phyloP scores from a whole-genome alignment of 2,888 invertebrate genomes.

The Erannis defoliaria region DNA sequence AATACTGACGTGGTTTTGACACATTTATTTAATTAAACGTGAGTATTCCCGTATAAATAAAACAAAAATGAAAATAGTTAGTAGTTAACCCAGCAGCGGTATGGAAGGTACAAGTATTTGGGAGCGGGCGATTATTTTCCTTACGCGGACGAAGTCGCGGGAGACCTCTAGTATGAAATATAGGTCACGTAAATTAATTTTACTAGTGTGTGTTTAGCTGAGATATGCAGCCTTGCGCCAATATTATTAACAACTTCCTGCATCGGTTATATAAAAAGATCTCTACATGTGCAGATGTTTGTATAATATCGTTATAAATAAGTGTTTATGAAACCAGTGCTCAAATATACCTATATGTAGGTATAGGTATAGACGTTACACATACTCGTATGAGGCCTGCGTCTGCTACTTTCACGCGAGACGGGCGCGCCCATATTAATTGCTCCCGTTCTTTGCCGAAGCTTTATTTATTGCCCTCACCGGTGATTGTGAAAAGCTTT shows the following conservation, averaged over 20 bases:
- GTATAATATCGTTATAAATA: conserved; percentile 38
- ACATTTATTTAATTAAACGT: too few relatives aligned
- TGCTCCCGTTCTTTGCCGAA: conserved; percentile 85
- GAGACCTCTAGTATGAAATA: too few relatives aligned
- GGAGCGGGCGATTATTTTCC: too few relatives aligned
- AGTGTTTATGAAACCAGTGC: conserved; percentile 38
- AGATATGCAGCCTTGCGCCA: conserved; percentile 18
- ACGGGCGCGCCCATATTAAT: conserved; percentile 85
- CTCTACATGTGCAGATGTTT: conserved; percentile 30
- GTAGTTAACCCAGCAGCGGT: too few relatives aligned
- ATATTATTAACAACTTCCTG: conserved; percentile 33
- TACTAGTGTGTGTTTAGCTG: conserved; percentile 1
- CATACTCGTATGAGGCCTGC: conserved; percentile 64
- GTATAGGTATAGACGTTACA: conserved; percentile 57
- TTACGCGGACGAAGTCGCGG: too few relatives aligned
- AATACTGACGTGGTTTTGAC: too few relatives aligned
- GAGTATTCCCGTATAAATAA: too few relatives aligned
- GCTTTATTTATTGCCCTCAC: conserved; percentile 84
- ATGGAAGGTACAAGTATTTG: too few relatives aligned
- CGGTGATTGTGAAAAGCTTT: conserved; percentile 84
- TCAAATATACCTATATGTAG: conserved; percentile 44
- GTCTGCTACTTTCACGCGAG: conserved; percentile 82
- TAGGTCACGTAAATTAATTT: conserved; percentile 15
- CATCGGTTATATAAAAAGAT: conserved; percentile 38
- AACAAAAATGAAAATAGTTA: too few relatives aligned